Evolutionary conservation across 2,888 invertebrate genomes (phyloP).

Genomic region (Ligdia adustata): DNA sequence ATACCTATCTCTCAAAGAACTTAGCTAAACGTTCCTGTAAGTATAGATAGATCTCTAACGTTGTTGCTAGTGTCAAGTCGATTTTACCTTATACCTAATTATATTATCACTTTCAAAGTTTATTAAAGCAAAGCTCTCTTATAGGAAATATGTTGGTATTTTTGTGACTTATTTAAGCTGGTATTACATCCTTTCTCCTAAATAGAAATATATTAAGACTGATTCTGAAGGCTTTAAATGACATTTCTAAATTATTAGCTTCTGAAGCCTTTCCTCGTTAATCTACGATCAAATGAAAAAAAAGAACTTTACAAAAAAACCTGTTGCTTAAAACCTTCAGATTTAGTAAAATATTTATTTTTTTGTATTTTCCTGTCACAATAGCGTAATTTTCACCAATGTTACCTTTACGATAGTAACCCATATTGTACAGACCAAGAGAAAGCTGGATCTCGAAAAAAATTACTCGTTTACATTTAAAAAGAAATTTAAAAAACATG

Average conservation of each 20-base stretch:
- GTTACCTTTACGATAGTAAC: slow-evolving; percentile 14
- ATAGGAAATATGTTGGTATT: slow-evolving; percentile 6
- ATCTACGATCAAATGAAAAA: no score
- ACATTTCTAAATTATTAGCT: no score
- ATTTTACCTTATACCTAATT: slow-evolving; percentile 40
- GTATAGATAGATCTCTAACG: slow-evolving; percentile 80
- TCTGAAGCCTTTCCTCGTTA: no score
- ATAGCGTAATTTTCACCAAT: slow-evolving; percentile 24
- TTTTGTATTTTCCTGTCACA: slow-evolving; percentile 7
- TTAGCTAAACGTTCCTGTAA: slow-evolving; percentile 80
- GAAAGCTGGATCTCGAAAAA: background rate
- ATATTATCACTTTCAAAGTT: slow-evolving; percentile 31
- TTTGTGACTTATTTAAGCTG: slow-evolving; percentile 9
- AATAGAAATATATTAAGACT: no score
- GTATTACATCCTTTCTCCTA: slow-evolving; percentile 6
- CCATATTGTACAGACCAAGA: background rate
- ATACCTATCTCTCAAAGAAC: slow-evolving; percentile 73
- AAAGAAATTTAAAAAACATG: background rate
- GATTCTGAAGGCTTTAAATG: no score
- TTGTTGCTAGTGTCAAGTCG: slow-evolving; percentile 67
- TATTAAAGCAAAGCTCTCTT: slow-evolving; percentile 25
- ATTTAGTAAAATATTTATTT: no score
- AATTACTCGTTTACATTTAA: no score
- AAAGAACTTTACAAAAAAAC: no score
- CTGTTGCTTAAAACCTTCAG: no score